These are phyloP conservation scores for Nycticebus coucang DNA, from an alignment of 2,113 vertebrate genomes.

Conservation along the genomic window DNA sequence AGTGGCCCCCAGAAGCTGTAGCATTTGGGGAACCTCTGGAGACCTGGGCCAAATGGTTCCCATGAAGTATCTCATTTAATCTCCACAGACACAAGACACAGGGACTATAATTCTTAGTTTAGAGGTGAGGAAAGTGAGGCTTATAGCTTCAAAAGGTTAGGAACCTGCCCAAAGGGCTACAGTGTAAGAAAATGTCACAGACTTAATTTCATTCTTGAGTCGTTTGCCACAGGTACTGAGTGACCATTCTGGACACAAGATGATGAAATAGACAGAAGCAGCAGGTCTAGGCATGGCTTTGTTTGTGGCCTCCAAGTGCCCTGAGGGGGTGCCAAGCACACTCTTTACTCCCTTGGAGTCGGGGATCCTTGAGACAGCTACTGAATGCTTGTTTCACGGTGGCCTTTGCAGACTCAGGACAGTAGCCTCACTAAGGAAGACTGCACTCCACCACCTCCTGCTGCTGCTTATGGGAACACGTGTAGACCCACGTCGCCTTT, in stretches of 20 bases:
- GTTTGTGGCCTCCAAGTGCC: background rate
- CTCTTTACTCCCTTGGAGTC: background rate
- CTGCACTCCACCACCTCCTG: rapidly evolving
- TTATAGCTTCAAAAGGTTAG: background rate
- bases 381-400: background rate
- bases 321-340: background rate
- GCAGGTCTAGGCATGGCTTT: rapidly evolving
- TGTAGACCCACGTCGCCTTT: rapidly evolving
- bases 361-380: background rate
- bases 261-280: rapidly evolving
- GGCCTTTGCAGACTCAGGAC: background rate
- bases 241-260: background rate
- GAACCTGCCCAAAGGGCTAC: too few relatives aligned
- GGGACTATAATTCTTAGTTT: too few relatives aligned
- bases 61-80: background rate
- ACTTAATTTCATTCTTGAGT: background rate
- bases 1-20: background rate
- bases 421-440: background rate
- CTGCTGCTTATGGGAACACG: background rate
- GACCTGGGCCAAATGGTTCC: background rate
- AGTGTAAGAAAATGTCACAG: background rate
- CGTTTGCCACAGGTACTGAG: background rate
- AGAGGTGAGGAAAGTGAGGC: background rate
- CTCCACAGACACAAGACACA: background rate
- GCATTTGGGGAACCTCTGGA: background rate